Base-by-base conservation (phyloP, 2,797 vertebrate species). In the Lateolabrax maculatus region DNA sequence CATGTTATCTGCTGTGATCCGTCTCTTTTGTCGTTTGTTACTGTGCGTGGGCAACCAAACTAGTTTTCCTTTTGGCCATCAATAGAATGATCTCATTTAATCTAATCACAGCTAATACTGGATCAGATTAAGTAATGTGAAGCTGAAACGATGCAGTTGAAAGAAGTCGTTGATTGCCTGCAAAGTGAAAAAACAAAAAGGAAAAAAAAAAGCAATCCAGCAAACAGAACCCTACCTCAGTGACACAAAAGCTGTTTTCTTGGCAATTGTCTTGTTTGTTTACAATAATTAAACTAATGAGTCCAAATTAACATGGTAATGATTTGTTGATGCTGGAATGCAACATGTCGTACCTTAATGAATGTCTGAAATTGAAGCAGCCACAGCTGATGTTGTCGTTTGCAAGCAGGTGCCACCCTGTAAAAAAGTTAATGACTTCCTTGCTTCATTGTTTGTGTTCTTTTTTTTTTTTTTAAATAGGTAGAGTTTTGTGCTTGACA, bases 201-300 rank as follows among this genome's bases (percentile, higher is more conserved):
- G 37, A 58, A 37, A 43, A 51, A 37, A 57, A 0, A 39, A 79
- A 62, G 1, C 44, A 58, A 37, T 58, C 6, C 15, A 62, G 1
- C 2, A 53, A 44, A 55, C 7, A 43, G 25, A 69, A 36, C 18
- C 6, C 0, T 18, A 4, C 37, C 49, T 23, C 53, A 16, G 39
- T 44, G 53, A n/a, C 65, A 82, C 60, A n/a, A 79, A 87, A 71
- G 23, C 61, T 44, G 62, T 80, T 74, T 81, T 65, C 74, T 80
- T 64, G 44, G 52, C 68, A 77, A 80, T 69, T 71, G 37, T 41
- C 66, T 57, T 52, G 72, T 69, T 88, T 88, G 84, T 86, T 92
- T 83, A 81, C 77, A 77, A 78, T 81, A 89, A 88, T 88, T 88
- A 83, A 79, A 84, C 76, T 71, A 89, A 89, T 86, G 80, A 85